Evolutionary conservation across 2,113 vertebrate species (phyloP).

Genomic region (Riparia riparia): DNA sequence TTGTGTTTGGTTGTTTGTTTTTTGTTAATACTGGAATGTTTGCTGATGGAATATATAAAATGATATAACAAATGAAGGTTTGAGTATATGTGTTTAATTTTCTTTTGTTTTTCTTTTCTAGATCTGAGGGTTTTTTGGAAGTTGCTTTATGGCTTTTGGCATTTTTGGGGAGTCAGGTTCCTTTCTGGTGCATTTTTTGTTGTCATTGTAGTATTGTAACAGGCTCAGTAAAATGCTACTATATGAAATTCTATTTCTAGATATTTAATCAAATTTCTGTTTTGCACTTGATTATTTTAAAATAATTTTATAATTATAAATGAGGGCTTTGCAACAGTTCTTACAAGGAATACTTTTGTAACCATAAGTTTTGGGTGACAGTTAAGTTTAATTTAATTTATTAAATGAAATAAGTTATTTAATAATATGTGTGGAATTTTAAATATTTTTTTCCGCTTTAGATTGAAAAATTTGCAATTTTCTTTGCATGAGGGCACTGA

Average conservation of each 20-base stretch:
- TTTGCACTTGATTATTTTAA: background rate
- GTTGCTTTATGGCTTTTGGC: rapidly evolving
- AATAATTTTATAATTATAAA: background rate
- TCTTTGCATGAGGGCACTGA: background rate
- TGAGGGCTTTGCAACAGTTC: background rate
- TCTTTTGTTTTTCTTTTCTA: background rate
- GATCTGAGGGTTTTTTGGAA: background rate
- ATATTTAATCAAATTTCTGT: background rate
- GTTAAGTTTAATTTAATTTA: background rate
- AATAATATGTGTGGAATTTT: background rate
- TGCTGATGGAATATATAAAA: background rate
- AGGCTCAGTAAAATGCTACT: background rate
- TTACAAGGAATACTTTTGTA: background rate
- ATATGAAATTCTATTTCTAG: background rate
- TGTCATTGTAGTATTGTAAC: background rate
- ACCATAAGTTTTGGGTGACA: background rate
- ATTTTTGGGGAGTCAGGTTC: rapidly evolving
- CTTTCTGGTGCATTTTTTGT: background rate
- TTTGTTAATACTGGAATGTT: background rate
- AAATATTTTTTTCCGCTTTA: background rate
- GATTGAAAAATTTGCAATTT: background rate
- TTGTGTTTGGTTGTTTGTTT: background rate
- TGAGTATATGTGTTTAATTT: background rate
- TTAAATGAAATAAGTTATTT: background rate
- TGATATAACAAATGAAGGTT: background rate